Conservation (phyloP, 2,113 vertebrate genomes). For the Neolamprologus devosi region DNA sequence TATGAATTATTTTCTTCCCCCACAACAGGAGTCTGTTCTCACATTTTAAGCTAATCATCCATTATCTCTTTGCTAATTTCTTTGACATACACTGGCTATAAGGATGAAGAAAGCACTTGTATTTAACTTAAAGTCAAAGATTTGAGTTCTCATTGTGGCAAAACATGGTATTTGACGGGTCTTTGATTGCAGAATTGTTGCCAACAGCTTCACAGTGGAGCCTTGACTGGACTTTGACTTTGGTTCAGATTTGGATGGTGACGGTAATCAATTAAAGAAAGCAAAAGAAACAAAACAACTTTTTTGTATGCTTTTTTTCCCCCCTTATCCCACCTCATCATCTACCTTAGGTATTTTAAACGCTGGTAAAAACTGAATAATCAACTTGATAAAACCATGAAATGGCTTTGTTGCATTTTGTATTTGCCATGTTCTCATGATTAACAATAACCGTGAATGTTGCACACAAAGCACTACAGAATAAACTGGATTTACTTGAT, state of each 20-base stretch:
- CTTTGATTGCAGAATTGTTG: not conserved
- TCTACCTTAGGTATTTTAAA: not conserved
- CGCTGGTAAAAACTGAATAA: not conserved
- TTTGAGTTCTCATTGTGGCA: not conserved
- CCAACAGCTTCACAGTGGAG: not conserved
- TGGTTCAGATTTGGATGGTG: not conserved
- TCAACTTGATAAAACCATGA: slow-evolving; percentile 19
- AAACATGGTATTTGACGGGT: not conserved
- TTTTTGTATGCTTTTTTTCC: not conserved
- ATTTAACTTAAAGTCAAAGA: not conserved
- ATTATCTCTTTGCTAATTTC: not conserved
- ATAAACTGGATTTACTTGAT: slow-evolving; percentile 68
- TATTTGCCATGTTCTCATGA: slow-evolving; percentile 34
- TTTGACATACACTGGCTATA: not conserved
- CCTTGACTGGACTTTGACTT: not conserved
- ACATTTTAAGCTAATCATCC: not conserved
- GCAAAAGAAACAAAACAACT: not conserved
- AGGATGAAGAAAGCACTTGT: not conserved
- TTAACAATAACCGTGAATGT: slow-evolving; percentile 62
- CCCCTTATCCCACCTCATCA: not conserved
- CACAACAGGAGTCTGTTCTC: slow-evolving; percentile 19
- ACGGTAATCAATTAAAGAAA: not conserved
- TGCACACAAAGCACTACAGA: slow-evolving; percentile 53
- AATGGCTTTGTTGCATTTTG: slow-evolving; percentile 34
- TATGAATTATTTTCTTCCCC: not conserved